Percentiles rank a stretch among this genome's conserved stretches.
phyloP scores from a whole-genome alignment of 2,797 vertebrate genomes.

The Artibeus lituratus region DNA sequence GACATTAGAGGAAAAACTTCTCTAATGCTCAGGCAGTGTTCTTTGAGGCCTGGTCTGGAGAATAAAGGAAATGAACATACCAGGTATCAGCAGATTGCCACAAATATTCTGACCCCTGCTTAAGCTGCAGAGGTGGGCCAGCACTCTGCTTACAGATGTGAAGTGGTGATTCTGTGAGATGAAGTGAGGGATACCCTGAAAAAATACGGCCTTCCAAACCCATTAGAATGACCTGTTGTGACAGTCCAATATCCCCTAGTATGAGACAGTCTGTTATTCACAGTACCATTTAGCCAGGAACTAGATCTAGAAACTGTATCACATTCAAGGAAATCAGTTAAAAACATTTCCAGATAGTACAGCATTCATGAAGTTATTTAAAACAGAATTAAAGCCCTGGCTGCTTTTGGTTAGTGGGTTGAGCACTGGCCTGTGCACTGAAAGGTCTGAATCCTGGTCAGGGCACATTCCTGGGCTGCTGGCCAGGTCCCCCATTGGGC shows the following conservation, averaged over 20 bases:
- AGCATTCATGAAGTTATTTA: not conserved
- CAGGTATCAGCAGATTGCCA: not conserved
- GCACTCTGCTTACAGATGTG: not conserved
- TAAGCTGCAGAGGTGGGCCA: not conserved
- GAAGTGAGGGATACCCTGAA: not conserved
- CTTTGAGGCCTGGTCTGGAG: not conserved
- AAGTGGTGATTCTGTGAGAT: not conserved
- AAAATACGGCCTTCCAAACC: not conserved
- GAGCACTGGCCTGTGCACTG: no score
- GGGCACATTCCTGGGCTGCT: no score
- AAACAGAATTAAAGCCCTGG: not conserved
- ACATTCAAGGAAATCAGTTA: not conserved
- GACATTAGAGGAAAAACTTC: not conserved
- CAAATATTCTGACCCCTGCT: not conserved
- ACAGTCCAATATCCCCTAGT: not conserved
- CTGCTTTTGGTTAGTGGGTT: no score
- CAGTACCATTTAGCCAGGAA: not conserved
- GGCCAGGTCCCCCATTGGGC: no score
- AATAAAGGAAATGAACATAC: not conserved
- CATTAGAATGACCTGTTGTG: not conserved
- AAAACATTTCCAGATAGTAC: not conserved
- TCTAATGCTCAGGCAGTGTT: not conserved
- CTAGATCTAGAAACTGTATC: not conserved
- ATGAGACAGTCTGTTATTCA: not conserved
- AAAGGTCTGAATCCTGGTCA: no score